phyloP scores from a whole-genome alignment of 1,140 invertebrate species.

The Drosophila saltans region DNA sequence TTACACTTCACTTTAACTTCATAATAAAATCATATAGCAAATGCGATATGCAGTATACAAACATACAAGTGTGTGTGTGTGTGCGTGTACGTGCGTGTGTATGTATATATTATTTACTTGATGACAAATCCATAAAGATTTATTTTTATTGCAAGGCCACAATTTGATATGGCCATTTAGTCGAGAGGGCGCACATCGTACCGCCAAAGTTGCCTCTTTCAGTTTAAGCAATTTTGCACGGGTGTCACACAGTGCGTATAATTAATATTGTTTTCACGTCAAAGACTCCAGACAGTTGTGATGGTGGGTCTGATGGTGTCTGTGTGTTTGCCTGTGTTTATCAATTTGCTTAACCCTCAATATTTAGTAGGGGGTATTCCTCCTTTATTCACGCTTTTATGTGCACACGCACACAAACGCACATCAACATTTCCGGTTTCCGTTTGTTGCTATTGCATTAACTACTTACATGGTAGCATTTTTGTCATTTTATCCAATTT shows the following conservation, averaged over 20 bases:
- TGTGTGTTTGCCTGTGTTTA: slow-evolving; percentile 40
- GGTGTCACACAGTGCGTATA: slow-evolving; percentile 65
- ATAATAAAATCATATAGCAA: slow-evolving; percentile 4
- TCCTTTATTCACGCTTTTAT: slow-evolving; percentile 26
- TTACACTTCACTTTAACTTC: neutral
- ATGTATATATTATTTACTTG: slow-evolving; percentile 1
- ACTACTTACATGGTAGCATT: slow-evolving; percentile 30
- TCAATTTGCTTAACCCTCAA: slow-evolving; percentile 55
- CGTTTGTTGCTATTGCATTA: slow-evolving; percentile 32
- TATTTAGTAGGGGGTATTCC: slow-evolving; percentile 18
- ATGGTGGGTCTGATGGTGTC: neutral
- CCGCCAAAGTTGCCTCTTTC: neutral
- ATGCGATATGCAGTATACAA: neutral
- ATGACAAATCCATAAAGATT: slow-evolving; percentile 31
- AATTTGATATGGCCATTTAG: slow-evolving; percentile 23
- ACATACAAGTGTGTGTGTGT: too few species aligned
- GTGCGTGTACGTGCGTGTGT: neutral
- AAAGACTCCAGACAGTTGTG: slow-evolving; percentile 16
- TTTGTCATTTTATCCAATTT: slow-evolving; percentile 25
- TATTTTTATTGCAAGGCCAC: slow-evolving; percentile 47
- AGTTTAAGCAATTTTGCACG: slow-evolving; percentile 30
- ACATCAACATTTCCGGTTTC: slow-evolving; percentile 25
- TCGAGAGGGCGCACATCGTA: slow-evolving; percentile 19
- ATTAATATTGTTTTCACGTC: slow-evolving; percentile 64
- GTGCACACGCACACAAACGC: slow-evolving; percentile 29